Evolutionary conservation across 2,888 invertebrate species (phyloP), one percentile per base, ranked within the genome.

Genomic region (Rhorus exstirpatorius): DNA sequence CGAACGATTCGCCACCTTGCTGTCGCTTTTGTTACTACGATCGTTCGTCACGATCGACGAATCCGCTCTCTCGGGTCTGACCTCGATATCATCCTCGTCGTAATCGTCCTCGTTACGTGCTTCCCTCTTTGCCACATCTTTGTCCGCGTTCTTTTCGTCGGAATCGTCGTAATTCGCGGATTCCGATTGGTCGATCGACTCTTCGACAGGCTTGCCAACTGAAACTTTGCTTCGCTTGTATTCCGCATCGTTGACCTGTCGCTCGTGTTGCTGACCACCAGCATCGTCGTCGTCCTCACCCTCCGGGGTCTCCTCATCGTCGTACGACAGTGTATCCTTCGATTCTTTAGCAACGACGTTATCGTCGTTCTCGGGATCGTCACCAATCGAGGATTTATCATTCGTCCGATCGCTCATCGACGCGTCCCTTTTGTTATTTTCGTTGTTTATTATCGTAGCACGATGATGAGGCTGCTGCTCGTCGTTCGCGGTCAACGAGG

Each of bases 101-200:
- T 63, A 82, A 10, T 86, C 84, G 0, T 68, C 17, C 24, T 79
- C 79, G 41, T 63, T 75, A 12, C n/a, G 72, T 3, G 68, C 46
- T 44, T 85, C 83, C 0, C 60, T 53, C 12, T 86, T 83, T 0
- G 83, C 51, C 0, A 55, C 19, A 1, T 38, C 77, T 7, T 67
- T 84, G 8, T 3, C 19, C 14, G 26, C 35, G 17, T 10, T 38
- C 14, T 41, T 70, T 1, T 46, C 24, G 7, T 68, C 68, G 24
- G 61, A 2, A 19, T 77, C 82, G 8, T 75, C 77, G n/a, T 78
- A 24, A n/a, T 19, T 26, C 0, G 46, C 46, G 14, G 51, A 0
- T 6, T 84, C 83, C 8, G 60, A 44, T 46, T 67, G 51, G 44
- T 74, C 72, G 38, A 60, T 6, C 1, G 38, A 17, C 46, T 67